Evolutionary conservation across 2,113 vertebrate species (phyloP).

Genomic region (Notarius quadriscutis): DNA sequence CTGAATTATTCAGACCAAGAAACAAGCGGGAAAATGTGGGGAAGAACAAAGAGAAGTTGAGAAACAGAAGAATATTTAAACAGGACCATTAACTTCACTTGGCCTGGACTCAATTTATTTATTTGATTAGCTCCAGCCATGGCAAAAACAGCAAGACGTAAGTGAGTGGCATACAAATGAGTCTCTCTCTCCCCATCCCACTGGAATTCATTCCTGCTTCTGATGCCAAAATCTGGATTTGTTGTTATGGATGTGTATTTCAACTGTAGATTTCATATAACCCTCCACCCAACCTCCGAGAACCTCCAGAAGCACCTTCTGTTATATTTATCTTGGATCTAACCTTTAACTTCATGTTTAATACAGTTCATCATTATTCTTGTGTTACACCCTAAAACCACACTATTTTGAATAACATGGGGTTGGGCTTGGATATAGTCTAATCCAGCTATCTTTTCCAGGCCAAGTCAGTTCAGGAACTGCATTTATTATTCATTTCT

Average conservation of each 20-base stretch:
- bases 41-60: slow-evolving; percentile 27
- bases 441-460: neutral
- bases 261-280: neutral
- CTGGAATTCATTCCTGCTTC: slow-evolving; percentile 15
- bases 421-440: too few relatives aligned
- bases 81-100: slow-evolving; percentile 41
- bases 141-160: slow-evolving; percentile 27
- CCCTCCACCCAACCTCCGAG: neutral
- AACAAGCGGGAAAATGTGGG: slow-evolving; percentile 47
- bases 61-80: slow-evolving; percentile 65
- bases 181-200: neutral
- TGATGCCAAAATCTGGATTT: neutral
- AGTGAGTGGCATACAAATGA: slow-evolving; percentile 21
- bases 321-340: neutral
- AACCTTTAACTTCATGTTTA: neutral
- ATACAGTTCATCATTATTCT: neutral
- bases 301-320: neutral
- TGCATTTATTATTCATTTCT: neutral
- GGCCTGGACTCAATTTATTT: slow-evolving; percentile 46
- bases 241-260: neutral
- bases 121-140: slow-evolving; percentile 30
- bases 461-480: neutral
- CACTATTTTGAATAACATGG: neutral
- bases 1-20: slow-evolving; percentile 64
- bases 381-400: neutral